Base-by-base conservation (phyloP, 2,888 invertebrate genomes). In the Palloptera scutellata region DNA sequence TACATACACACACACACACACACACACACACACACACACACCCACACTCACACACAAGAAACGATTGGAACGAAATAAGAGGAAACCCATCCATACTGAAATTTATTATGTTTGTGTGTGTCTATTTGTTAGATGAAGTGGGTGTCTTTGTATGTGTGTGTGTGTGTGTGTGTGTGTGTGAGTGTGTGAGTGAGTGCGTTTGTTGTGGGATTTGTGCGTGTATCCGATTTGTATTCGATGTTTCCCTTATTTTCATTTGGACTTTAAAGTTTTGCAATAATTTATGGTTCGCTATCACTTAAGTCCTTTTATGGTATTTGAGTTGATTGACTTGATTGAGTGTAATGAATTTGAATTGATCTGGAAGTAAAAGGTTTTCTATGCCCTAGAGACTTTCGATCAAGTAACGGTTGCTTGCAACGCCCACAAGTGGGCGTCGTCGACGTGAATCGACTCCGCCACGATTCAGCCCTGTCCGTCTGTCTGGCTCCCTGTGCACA, bases 251-350 rank as follows among this genome's bases (percentile, higher is more conserved):
- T 13, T 48, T 48, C n/a, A 48, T 15, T 48, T 48, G 13, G 13
- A 48, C 15, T 48, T 48, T 48, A 8, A 48, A 48, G 48, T 48
- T 48, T 48, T 48, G 13, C 48, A 48, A 48, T 48, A 48, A 48
- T 48, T 48, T 48, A 48, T 48, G 48, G 2, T 48, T 13, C 48
- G 48, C 5, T 6, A 8, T 48, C 48, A 48, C 48, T 48, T 48
- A 48, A 48, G 48, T 48, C 48, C 48, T 15, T n/a, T 48, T 48
- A 2, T 48, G 48, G 11, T n/a, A n/a, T n/a, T n/a, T n/a, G n/a
- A n/a, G n/a, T n/a, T n/a, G n/a, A 11, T 48, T 48, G 48, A 48
- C 11, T 13, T 48, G 48, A 48, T 48, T 48, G 48, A 15, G 13
- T n/a, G 48, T 15, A 48, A 48, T 48, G 48, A 48, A 48, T 48